phyloP scores from a whole-genome alignment of 2,888 invertebrate genomes.

The Antitype chi region DNA sequence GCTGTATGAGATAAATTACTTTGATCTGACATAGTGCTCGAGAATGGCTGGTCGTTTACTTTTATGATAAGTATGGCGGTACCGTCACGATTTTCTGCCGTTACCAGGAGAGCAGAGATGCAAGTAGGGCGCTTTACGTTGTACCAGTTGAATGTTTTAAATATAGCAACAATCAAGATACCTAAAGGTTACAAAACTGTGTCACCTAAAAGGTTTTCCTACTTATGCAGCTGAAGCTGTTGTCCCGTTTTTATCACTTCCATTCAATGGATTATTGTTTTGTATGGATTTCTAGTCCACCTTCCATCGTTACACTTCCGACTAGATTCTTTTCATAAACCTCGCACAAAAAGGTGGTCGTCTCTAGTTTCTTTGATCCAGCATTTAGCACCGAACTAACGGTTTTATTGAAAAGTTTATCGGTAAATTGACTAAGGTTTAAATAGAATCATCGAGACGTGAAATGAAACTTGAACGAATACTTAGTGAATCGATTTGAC shows the following conservation, averaged over 20 bases:
- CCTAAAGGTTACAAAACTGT: constrained; percentile 29
- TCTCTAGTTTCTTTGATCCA: constrained; percentile 30
- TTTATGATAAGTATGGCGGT: constrained; percentile 46
- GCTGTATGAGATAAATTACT: constrained; percentile 37
- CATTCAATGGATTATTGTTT: constrained; percentile 18
- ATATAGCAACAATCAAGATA: constrained; percentile 33
- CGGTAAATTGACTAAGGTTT: constrained; percentile 58
- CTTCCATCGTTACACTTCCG: constrained; percentile 21
- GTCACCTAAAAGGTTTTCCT: constrained; percentile 28
- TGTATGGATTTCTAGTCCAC: constrained; percentile 27
- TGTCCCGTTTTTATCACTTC: constrained; percentile 26
- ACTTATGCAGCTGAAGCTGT: constrained; percentile 12
- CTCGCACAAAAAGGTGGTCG: constrained; percentile 31
- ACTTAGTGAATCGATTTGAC: constrained; percentile 72
- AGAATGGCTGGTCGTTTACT: constrained; percentile 39
- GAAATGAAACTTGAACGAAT: constrained; percentile 73
- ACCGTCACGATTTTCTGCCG: constrained; percentile 44
- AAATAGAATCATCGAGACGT: constrained; percentile 71
- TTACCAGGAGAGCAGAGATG: constrained; percentile 23
- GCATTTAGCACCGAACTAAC: constrained; percentile 38
- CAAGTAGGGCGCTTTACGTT: constrained; percentile 25
- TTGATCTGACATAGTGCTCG: constrained; percentile 48
- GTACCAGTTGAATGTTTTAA: constrained; percentile 32
- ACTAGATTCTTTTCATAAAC: constrained; percentile 37
- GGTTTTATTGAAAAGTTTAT: constrained; percentile 59